phyloP scores from a whole-genome alignment of 2,797 vertebrate species.

The Semaprochilodus insignis region DNA sequence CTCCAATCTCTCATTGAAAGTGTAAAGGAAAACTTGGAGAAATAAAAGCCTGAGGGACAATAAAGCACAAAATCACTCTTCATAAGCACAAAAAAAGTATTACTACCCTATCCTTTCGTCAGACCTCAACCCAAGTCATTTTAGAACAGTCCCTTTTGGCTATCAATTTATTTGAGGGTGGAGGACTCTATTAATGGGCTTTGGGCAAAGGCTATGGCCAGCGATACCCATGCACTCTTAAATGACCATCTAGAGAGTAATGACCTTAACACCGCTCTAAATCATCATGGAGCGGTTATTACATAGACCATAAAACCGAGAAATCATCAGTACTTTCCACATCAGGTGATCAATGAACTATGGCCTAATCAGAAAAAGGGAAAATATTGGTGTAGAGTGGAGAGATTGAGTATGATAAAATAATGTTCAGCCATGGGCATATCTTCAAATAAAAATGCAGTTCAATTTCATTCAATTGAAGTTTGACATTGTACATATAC shows the following conservation, averaged over 20 bases:
- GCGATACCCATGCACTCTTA: not conserved
- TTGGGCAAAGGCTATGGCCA: slow-evolving; percentile 25
- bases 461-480: not conserved
- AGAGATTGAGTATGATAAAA: not conserved
- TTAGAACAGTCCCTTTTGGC: slow-evolving; percentile 7
- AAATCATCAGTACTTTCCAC: slow-evolving; percentile 3
- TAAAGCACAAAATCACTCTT: not conserved
- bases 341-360: slow-evolving; percentile 7
- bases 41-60: not conserved
- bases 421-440: not conserved
- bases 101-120: not conserved
- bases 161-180: slow-evolving; percentile 12
- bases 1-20: not conserved
- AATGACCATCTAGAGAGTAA: slow-evolving; percentile 21
- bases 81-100: not conserved
- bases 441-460: not conserved
- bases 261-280: slow-evolving; percentile 27
- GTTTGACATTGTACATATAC: too few relatives aligned
- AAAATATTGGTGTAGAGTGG: not conserved
- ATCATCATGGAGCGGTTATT: slow-evolving; percentile 24
- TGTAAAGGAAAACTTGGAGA: not conserved
- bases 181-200: slow-evolving; percentile 14
- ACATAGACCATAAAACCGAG: slow-evolving; percentile 14
- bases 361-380: not conserved
- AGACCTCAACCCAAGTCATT: slow-evolving; percentile 6